phyloP scores from a whole-genome alignment of 37 sponge, comb jelly and placozoan species.

The Halisarca cf. caerulea region DNA sequence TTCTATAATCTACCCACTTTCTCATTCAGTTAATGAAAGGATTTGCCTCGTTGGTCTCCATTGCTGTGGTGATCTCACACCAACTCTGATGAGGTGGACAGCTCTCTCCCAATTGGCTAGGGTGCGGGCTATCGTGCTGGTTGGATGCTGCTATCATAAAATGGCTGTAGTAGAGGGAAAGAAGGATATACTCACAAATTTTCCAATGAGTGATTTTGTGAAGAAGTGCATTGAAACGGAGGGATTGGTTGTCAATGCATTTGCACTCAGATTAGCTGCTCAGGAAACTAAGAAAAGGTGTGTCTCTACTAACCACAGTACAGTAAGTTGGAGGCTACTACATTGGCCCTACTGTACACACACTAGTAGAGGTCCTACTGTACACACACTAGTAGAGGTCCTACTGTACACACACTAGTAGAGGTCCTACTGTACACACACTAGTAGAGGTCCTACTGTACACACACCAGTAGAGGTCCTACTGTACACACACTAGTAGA shows the following conservation, averaged over 20 bases:
- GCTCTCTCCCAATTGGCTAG: neutral
- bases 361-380: too few relatives aligned
- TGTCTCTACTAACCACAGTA: too few relatives aligned
- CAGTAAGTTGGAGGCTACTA: too few relatives aligned
- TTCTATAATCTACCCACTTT: too few relatives aligned
- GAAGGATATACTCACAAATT: neutral
- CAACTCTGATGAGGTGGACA: conserved; percentile 35
- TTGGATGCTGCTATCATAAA: conserved; percentile 87
- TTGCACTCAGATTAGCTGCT: conserved; percentile 72
- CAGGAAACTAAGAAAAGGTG: conserved; percentile 79
- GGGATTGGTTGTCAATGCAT: conserved; percentile 24
- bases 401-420: too few relatives aligned
- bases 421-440: too few relatives aligned
- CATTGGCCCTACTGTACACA: too few relatives aligned
- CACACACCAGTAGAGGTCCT: too few relatives aligned
- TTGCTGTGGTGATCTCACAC: conserved; percentile 79
- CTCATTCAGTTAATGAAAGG: neutral
- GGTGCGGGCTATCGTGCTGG: conserved; percentile 39
- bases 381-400: too few relatives aligned
- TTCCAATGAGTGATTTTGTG: conserved; percentile 36
- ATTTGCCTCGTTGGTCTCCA: conserved; percentile 79
- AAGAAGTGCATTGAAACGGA: neutral
- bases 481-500: too few relatives aligned
- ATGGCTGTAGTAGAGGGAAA: conserved; percentile 22
- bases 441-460: too few relatives aligned